phyloP scores from a whole-genome alignment of 2,797 vertebrate species.

The Siniperca undulata region DNA sequence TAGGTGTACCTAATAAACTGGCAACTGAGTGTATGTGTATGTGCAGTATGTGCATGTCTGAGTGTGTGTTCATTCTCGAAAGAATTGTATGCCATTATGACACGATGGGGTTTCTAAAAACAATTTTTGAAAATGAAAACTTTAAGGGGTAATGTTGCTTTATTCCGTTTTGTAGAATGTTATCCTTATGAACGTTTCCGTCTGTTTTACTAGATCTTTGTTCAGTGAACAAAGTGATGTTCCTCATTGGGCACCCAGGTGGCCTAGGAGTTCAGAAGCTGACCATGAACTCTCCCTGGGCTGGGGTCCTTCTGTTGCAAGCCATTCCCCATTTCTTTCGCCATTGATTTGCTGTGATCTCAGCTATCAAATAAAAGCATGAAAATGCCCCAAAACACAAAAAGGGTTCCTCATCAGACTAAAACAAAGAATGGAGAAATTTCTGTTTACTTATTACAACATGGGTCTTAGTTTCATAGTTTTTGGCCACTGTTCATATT shows the following conservation, averaged over 20 bases:
- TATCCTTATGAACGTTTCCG: too few relatives aligned
- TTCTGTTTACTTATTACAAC: neutral
- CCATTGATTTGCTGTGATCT: neutral
- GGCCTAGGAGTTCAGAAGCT: neutral
- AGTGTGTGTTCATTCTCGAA: too few relatives aligned
- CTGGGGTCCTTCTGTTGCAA: neutral
- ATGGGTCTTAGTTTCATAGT: neutral
- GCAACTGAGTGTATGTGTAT: neutral
- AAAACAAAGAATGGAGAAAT: neutral
- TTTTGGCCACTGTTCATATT: neutral
- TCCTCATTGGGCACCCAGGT: neutral
- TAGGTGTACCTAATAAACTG: neutral
- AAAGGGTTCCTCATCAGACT: neutral
- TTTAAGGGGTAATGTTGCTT: too few relatives aligned
- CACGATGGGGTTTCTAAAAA: too few relatives aligned
- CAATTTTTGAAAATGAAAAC: too few relatives aligned
- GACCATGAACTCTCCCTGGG: neutral
- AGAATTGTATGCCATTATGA: too few relatives aligned
- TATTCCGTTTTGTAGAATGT: neutral
- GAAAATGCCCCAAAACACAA: neutral
- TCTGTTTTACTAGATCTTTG: neutral
- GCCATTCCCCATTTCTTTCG: neutral
- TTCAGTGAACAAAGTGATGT: neutral
- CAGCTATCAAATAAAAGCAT: neutral
- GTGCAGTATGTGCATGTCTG: neutral